Evolutionary conservation across 2,888 invertebrate genomes (phyloP).

Genomic region (Oscheius onirici): DNA sequence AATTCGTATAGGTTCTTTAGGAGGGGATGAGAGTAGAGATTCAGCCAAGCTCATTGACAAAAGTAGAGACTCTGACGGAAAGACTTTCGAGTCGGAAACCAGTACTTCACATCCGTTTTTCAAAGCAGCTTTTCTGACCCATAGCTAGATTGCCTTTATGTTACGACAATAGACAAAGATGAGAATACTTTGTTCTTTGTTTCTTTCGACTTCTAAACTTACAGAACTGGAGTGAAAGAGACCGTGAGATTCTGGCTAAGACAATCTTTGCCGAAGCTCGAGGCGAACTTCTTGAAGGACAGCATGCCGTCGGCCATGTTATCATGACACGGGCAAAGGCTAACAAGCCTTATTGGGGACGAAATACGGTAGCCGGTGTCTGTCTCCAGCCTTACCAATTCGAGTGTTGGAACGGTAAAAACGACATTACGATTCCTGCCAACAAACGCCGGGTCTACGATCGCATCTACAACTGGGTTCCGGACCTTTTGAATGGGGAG

Average conservation of each 20-base stretch:
- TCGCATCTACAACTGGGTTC: slow-evolving; percentile 4
- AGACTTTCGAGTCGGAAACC: no score
- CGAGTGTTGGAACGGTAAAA: slow-evolving; percentile 20
- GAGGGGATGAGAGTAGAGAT: no score
- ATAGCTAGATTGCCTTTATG: no score
- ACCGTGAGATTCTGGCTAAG: slow-evolving; percentile 1
- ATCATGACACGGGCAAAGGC: slow-evolving; percentile 17
- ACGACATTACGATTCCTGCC: not conserved
- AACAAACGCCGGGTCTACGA: not conserved
- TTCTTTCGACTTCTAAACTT: no score
- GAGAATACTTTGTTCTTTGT: no score
- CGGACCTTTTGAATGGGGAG: not conserved
- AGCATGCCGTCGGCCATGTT: slow-evolving; percentile 7
- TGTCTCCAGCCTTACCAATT: slow-evolving; percentile 9
- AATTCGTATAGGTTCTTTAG: no score
- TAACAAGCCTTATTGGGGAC: slow-evolving; percentile 12
- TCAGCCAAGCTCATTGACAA: no score
- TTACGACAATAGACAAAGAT: no score
- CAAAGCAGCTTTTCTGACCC: no score
- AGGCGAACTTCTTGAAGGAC: slow-evolving; percentile 1
- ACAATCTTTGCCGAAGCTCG: slow-evolving; percentile 16
- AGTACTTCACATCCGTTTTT: no score
- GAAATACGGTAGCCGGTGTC: not conserved
- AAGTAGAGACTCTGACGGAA: no score
- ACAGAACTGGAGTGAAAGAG: not conserved